A percentile compares a stretch with the other conserved stretches of the same genome.
These are phyloP conservation scores for Brachynemurus nebulosus DNA, from an alignment of 2,888 invertebrate genomes.

Conservation along the genomic window DNA sequence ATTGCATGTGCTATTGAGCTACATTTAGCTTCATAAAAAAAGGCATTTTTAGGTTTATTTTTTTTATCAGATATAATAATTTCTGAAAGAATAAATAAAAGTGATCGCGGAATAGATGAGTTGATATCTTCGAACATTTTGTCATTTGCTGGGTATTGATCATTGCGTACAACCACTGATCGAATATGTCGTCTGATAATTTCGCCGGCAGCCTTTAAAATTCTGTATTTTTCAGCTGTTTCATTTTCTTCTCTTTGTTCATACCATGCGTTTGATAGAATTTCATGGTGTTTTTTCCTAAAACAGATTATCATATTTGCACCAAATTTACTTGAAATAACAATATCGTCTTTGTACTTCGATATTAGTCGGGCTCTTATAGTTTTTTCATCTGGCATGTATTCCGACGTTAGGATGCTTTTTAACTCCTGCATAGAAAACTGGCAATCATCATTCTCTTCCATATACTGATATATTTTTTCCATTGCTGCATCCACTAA, in stretches of 20 bases:
- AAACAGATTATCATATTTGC: background rate
- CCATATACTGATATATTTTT: background rate
- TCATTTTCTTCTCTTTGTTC: background rate
- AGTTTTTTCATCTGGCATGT: conserved; percentile 1
- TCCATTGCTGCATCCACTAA: conserved; percentile 1
- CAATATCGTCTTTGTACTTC: conserved; percentile 7
- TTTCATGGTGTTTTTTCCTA: conserved; percentile 1
- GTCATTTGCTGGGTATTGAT: background rate
- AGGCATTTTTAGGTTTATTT: background rate
- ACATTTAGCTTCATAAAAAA: background rate
- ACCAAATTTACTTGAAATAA: conserved; percentile 3
- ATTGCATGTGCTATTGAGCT: background rate
- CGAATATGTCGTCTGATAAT: background rate
- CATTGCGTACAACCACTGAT: background rate
- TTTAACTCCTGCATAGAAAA: background rate
- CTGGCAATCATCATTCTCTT: conserved; percentile 1
- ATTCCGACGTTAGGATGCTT: background rate
- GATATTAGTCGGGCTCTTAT: background rate
- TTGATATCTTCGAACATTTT: background rate
- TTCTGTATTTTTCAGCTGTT: background rate
- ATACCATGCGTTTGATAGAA: background rate
- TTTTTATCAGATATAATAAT: background rate
- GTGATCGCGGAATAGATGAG: background rate
- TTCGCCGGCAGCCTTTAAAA: conserved; percentile 4
- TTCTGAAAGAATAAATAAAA: background rate